Base-by-base conservation (phyloP, 2,888 invertebrate genomes). In the Drosophila emarginata region DNA sequence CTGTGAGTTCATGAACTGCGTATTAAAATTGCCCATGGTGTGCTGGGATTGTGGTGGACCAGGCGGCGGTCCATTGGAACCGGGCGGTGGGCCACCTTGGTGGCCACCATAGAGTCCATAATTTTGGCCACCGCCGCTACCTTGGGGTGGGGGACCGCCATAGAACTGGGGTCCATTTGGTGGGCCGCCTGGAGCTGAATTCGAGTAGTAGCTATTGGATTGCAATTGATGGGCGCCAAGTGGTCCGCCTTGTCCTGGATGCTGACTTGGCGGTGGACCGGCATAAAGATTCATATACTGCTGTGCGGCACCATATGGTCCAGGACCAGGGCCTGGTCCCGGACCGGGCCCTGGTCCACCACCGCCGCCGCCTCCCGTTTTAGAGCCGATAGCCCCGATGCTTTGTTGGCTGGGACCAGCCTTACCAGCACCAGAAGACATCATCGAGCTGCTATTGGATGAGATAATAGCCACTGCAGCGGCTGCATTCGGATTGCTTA, bases 401-500 rank as follows among this genome's bases (percentile, higher is more conserved):
- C 95, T 96, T 91, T 96, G 96, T 95, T 94, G 39, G 39, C 96
- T 94, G 12, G 74, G 95, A 54, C 74, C 74, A 91, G 96, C 96
- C 73, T 95, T 94, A 23, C 95, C 94, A 7, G 96, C 95, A 89
- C 97, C 97, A 69, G 96, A 95, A 4, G 97, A 96, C 97, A 97
- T 97, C 79, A 97, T 93, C 37, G 96, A 96, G 91, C 97, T 97
- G 67, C 97, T 96, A 64, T 96, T 95, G 74, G 97, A 96, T 40
- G 97, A 96, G 78, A 97, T 97, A 83, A 97, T 94, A 80, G 97
- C 96, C 18, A 90, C 90, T 37, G 89, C 64, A 1, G 18, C 54
- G 1, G 82, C 85, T 15, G 97, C 97, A 89, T 95, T 97, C 58
- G 96, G 97, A 91, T 96, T 97, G 90, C 94, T 96, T 75, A 94